Evolutionary conservation across 2,113 vertebrate species (phyloP).

Genomic region (Sula dactylatra): DNA sequence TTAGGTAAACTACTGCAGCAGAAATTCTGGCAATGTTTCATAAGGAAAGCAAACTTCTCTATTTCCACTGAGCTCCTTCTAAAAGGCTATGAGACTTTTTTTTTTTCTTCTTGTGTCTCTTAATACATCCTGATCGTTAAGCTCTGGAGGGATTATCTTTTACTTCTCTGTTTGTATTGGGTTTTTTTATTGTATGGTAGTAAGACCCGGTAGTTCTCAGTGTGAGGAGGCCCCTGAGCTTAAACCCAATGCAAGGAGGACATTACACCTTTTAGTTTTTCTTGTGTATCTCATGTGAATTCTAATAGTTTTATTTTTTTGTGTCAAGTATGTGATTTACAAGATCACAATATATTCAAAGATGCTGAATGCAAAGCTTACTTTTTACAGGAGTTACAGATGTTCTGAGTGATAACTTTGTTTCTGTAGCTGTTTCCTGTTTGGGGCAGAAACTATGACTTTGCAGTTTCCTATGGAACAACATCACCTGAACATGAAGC

Average conservation of each 20-base stretch:
- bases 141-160: background rate
- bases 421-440: background rate
- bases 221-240: background rate
- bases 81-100: background rate
- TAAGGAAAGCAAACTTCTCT: background rate
- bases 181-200: background rate
- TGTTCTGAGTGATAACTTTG: background rate
- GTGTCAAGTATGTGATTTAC: background rate
- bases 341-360: background rate
- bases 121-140: background rate
- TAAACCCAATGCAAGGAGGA: fast-evolving
- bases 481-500: background rate
- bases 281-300: background rate
- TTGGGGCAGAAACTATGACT: background rate
- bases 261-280: background rate
- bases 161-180: background rate
- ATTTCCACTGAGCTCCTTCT: background rate
- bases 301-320: background rate
- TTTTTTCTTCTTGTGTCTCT: background rate
- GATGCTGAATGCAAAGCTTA: background rate
- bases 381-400: background rate
- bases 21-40: background rate
- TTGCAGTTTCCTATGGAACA: background rate
- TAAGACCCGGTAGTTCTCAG: background rate
- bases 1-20: background rate